Evolutionary conservation across 1,140 invertebrate species (phyloP).

Genomic region (Aphidius gifuensis): DNA sequence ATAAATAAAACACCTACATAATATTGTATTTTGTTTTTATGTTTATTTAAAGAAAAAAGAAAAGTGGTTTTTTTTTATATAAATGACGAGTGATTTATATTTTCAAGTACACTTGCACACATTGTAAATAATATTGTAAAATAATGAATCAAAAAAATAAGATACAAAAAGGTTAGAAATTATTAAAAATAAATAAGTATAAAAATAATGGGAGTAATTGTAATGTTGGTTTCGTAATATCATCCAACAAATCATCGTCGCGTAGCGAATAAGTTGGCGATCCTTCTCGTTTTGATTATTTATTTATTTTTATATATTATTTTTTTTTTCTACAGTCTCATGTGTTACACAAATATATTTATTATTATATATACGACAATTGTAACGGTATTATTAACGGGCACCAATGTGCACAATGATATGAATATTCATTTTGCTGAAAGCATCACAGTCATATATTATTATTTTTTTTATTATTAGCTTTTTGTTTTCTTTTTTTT

Average conservation of each 20-base stretch:
- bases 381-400: conserved; percentile 24
- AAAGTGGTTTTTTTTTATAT: not conserved
- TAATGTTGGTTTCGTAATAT: conserved; percentile 16
- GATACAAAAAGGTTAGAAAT: not conserved
- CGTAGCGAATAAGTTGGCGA: conserved; percentile 5
- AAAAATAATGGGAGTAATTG: not conserved
- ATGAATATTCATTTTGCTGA: not conserved
- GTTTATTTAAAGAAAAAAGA: too few relatives aligned
- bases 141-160: not conserved
- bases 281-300: not conserved
- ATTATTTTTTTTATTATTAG: not conserved
- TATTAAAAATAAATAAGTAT: not conserved
- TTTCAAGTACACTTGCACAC: conserved; percentile 15
- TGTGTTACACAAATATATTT: too few relatives aligned
- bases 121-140: conserved; percentile 22
- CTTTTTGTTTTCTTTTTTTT: not conserved
- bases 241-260: conserved; percentile 19
- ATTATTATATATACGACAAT: not conserved
- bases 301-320: not conserved
- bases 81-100: conserved; percentile 13
- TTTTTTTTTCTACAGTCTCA: not conserved
- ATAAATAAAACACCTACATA: not conserved
- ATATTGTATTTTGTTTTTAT: not conserved
- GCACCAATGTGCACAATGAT: conserved; percentile 20
- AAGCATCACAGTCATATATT: not conserved